Evolutionary conservation across 2,113 vertebrate genomes (phyloP).

Genomic region (Crotophaga sulcirostris): DNA sequence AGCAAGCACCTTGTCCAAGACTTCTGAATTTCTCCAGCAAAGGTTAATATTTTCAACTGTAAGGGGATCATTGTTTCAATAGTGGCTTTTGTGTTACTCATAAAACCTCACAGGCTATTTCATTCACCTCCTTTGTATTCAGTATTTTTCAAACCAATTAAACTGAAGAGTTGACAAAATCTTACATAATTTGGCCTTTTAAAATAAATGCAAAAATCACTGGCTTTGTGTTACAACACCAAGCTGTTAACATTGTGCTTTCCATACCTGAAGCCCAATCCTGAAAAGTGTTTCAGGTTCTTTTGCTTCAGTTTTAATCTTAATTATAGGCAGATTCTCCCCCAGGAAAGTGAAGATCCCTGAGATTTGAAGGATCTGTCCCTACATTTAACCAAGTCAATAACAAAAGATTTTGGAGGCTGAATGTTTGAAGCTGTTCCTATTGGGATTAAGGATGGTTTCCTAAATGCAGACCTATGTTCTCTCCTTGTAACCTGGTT

Average conservation of each 20-base stretch:
- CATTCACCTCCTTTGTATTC: background rate
- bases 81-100: background rate
- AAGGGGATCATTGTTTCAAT: background rate
- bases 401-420: background rate
- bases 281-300: background rate
- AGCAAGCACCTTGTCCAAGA: background rate
- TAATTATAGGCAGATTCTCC: background rate
- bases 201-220: background rate
- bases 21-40: background rate
- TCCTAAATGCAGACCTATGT: constrained; percentile 3
- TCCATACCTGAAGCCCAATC: background rate
- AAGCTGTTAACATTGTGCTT: background rate
- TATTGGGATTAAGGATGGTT: background rate
- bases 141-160: background rate
- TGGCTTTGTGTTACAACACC: background rate
- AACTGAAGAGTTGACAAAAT: background rate
- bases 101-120: background rate
- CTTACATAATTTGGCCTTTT: background rate
- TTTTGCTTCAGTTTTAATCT: background rate
- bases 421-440: background rate
- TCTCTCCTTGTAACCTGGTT: constrained; percentile 30
- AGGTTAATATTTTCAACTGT: background rate
- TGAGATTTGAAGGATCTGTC: background rate
- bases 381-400: background rate
- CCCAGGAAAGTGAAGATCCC: background rate